A percentile compares a stretch with the other conserved stretches of the same genome.
Evolutionary conservation across 2,888 invertebrate genomes (phyloP).

Genomic region (Tinea pellionella): DNA sequence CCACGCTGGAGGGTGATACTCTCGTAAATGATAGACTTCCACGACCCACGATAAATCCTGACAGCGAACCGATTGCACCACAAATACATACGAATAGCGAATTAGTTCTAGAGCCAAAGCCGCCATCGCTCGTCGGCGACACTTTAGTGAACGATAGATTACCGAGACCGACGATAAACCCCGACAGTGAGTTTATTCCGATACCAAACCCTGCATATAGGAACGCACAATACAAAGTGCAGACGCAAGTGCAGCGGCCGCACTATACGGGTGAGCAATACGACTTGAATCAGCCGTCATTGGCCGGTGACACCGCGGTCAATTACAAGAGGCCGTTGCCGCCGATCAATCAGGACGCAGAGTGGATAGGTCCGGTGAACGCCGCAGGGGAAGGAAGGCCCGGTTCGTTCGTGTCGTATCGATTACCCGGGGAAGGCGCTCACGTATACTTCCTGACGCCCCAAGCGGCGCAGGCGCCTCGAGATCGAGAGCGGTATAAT

Average conservation of each 20-base stretch:
- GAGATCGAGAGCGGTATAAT: conserved; percentile 25
- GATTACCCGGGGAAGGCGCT: conserved; percentile 79
- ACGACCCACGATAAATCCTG: conserved; percentile 74
- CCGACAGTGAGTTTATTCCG: conserved; percentile 74
- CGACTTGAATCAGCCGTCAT: conserved; percentile 45
- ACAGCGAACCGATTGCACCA: conserved; percentile 68
- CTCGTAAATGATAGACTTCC: conserved; percentile 78
- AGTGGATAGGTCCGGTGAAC: conserved; percentile 67
- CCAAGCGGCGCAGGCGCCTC: conserved; percentile 57
- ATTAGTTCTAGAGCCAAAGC: conserved; percentile 39
- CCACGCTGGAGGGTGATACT: conserved; percentile 74
- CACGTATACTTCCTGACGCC: conserved; percentile 85
- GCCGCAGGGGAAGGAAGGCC: conserved; percentile 51
- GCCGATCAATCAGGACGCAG: conserved; percentile 68
- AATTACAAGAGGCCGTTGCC: conserved; percentile 71
- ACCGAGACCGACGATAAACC: conserved; percentile 76
- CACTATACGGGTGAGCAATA: conserved; percentile 51
- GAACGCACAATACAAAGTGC: conserved; percentile 37
- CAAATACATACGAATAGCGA: conserved; percentile 38
- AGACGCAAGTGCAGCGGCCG: conserved; percentile 40
- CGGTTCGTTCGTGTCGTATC: conserved; percentile 79
- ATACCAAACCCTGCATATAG: conserved; percentile 58
- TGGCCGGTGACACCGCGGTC: conserved; percentile 61
- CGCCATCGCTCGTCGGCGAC: conserved; percentile 70
- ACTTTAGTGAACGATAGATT: conserved; percentile 78